A percentile compares a stretch with the other conserved stretches of the same genome.
These are phyloP conservation scores for Danio albolineatus DNA, from an alignment of 2,797 vertebrate genomes.

Conservation along the genomic window DNA sequence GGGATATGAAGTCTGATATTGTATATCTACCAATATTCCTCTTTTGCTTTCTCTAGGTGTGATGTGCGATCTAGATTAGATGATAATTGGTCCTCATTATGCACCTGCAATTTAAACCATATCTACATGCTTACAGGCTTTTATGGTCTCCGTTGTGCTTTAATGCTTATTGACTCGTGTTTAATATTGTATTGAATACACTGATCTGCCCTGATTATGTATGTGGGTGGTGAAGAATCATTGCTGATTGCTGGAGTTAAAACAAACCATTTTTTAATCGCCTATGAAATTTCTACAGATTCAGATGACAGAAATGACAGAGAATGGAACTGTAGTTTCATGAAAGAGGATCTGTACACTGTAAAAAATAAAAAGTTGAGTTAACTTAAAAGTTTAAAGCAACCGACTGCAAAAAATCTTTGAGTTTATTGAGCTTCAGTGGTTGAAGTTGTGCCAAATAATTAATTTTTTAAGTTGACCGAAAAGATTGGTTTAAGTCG, in stretches of 20 bases:
- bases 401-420: too few relatives aligned
- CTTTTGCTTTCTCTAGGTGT: slow-evolving; percentile 10
- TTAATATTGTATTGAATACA: slow-evolving; percentile 46
- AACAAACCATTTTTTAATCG: slow-evolving; percentile 7
- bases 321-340: slow-evolving; percentile 14
- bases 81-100: slow-evolving; percentile 49
- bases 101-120: slow-evolving; percentile 35
- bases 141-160: slow-evolving; percentile 39
- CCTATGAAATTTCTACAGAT: not conserved
- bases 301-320: not conserved
- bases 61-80: slow-evolving; percentile 21
- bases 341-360: not conserved
- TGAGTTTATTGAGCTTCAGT: too few relatives aligned
- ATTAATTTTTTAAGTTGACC: too few relatives aligned
- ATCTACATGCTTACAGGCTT: slow-evolving; percentile 35
- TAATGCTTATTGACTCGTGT: slow-evolving; percentile 56
- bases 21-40: not conserved
- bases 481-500: too few relatives aligned
- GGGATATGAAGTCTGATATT: not conserved
- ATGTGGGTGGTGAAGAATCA: slow-evolving; percentile 40
- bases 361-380: too few relatives aligned
- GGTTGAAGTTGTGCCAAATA: too few relatives aligned
- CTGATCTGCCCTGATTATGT: slow-evolving; percentile 36
- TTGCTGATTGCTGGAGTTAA: slow-evolving; percentile 32
- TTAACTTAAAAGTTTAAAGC: too few relatives aligned